These are phyloP conservation scores for Osmoderma eremita DNA, from an alignment of 2,888 invertebrate genomes.

Conservation along the genomic window DNA sequence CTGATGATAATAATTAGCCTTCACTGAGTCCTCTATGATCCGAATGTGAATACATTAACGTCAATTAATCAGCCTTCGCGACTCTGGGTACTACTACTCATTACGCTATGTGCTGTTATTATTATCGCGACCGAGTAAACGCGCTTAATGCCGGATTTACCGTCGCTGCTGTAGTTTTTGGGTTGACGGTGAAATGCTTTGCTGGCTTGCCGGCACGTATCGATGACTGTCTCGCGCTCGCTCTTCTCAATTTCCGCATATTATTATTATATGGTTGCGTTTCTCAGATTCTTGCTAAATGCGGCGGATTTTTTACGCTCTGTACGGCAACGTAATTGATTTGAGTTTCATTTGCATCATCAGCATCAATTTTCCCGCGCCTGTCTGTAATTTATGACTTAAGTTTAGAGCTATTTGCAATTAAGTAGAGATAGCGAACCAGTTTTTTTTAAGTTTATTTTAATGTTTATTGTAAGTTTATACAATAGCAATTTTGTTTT, in stretches of 20 bases:
- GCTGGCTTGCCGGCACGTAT: conserved; percentile 24
- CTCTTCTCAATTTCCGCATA: conserved; percentile 8
- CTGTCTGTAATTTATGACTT: conserved; percentile 16
- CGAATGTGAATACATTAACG: conserved; percentile 40
- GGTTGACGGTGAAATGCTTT: conserved; percentile 34
- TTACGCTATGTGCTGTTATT: conserved; percentile 26
- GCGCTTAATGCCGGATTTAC: conserved; percentile 20
- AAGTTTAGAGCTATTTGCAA: background rate
- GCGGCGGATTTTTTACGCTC: background rate
- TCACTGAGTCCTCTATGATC: conserved; percentile 35
- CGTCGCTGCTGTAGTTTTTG: conserved; percentile 34
- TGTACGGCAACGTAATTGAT: background rate
- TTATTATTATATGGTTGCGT: conserved; percentile 7
- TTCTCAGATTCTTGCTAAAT: conserved; percentile 16
- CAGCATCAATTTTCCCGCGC: conserved; percentile 14
- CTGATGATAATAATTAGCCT: conserved; percentile 40
- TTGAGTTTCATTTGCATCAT: conserved; percentile 15
- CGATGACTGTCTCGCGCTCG: conserved; percentile 13
- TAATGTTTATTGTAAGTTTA: no score
- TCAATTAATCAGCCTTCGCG: conserved; percentile 37
- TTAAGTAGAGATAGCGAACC: background rate
- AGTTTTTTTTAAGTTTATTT: no score
- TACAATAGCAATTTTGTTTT: no score
- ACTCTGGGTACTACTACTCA: conserved; percentile 4
- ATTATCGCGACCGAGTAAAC: conserved; percentile 20